Evolutionary conservation across 2,888 invertebrate genomes (phyloP).

Genomic region (Drosophila mayaguana): DNA sequence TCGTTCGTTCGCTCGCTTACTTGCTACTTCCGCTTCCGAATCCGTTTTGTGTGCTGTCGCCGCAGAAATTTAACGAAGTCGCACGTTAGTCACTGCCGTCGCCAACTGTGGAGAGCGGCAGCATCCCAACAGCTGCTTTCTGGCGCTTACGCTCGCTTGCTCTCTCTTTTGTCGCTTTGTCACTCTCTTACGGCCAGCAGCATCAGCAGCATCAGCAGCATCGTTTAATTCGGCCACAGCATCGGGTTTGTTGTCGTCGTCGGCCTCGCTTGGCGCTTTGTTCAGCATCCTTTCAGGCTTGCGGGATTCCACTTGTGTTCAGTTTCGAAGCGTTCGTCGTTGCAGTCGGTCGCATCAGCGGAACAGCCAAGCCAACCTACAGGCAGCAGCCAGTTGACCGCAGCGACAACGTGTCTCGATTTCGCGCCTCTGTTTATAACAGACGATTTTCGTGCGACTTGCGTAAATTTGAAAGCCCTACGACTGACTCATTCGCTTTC

Average conservation of each 20-base stretch:
- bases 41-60: conserved; percentile 81
- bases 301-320: conserved; percentile 36
- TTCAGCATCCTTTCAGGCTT: conserved; percentile 63
- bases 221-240: conserved; percentile 19
- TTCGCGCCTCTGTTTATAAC: conserved; percentile 49
- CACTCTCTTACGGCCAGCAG: conserved; percentile 38
- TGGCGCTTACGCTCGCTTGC: conserved; percentile 24
- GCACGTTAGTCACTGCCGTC: conserved; percentile 68
- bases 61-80: conserved; percentile 82
- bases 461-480: conserved; percentile 28
- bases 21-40: conserved; percentile 81
- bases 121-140: conserved; percentile 37
- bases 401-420: conserved; percentile 45
- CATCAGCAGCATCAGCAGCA: not conserved
- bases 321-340: conserved; percentile 76
- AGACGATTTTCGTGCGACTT: conserved; percentile 44
- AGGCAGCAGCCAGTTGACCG: conserved; percentile 13
- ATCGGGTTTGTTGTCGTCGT: conserved; percentile 15
- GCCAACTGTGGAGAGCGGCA: conserved; percentile 31
- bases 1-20: conserved; percentile 66
- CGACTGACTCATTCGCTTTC: conserved; percentile 25
- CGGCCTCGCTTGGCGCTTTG: conserved; percentile 35
- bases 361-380: conserved; percentile 13
- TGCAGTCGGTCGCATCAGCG: conserved; percentile 64
- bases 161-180: conserved; percentile 18